Base-by-base conservation (phyloP, 2,113 vertebrate species). In the Rhombomys opimus region DNA sequence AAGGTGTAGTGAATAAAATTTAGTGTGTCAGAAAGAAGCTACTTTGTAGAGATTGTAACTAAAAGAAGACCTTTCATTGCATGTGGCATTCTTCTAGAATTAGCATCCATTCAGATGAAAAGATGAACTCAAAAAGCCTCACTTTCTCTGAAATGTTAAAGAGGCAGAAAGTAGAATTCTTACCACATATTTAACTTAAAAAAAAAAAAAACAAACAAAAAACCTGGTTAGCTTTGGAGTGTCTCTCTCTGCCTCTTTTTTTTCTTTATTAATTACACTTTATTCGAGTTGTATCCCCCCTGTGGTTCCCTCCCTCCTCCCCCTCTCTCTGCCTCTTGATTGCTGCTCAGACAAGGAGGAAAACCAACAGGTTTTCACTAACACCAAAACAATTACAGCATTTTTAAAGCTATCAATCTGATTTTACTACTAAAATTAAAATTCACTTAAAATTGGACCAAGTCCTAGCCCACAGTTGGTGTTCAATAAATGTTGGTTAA, bases 361-460 rank as follows among this genome's bases (percentile, higher is more conserved):
- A 95, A 95, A 67, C 23, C 41, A 84, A 15, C 63, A 89, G 54
- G 38, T 82, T 78, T 32, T 92, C 85, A 80, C 20, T 82, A 57
- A 65, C 90, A 94, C 68, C 63, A 80, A 87, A 90, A 90, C 88
- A 90, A 80, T 54, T 52, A 81, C 1, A 89, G 81, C 50, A 38
- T 46, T 73, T 96, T 54, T 50, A 95, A 92, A 87, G 38, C 87
- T 63, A 90, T 20, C 63, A 35, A 89, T 86, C 7, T 90, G 54
- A 70, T 91, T 92, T 94, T 90, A 86, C 73, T 67, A 52, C 50
- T 67, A 91, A 81, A 92, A 86, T 94, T 38, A 92, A 93, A 90
- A 94, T 92, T 68, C 63, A 20, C 25, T 89, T 78, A 91, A 86
- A 96, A 77, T 63, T 46, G 17, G n/a, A 77, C 93, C 78, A 94